phyloP scores from a whole-genome alignment of 2,797 vertebrate species.

The Leptoclinus maculatus region DNA sequence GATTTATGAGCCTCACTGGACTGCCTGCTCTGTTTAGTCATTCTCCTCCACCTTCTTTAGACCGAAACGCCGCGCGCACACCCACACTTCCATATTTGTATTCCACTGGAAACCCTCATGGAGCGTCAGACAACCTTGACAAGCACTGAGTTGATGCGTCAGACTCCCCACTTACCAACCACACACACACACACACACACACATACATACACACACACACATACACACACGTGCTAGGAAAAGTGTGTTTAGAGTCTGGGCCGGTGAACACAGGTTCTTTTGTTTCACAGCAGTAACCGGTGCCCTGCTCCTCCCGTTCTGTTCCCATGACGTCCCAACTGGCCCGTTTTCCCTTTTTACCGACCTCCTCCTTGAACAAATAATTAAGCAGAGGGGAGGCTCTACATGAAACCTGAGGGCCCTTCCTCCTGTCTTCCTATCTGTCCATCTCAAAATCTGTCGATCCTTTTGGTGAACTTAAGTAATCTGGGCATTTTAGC shows the following conservation, averaged over 20 bases:
- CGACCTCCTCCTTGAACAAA: conserved; percentile 68
- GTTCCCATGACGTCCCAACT: conserved; percentile 67
- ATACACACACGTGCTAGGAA: not conserved
- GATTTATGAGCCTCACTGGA: conserved; percentile 37
- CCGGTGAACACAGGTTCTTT: conserved; percentile 77
- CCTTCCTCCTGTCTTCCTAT: conserved; percentile 4
- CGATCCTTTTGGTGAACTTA: conserved; percentile 1
- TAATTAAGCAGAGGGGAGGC: conserved; percentile 54
- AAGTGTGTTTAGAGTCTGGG: conserved; percentile 50
- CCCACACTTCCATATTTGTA: conserved; percentile 59
- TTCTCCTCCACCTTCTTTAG: conserved; percentile 34
- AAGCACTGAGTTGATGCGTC: conserved; percentile 58
- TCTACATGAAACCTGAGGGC: conserved; percentile 6
- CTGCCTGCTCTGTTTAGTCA: conserved; percentile 35
- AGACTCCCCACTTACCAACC: conserved; percentile 54
- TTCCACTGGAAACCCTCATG: conserved; percentile 58
- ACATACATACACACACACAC: conserved; percentile 22
- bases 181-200: conserved; percentile 30
- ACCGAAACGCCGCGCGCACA: not conserved
- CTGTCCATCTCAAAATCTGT: not conserved
- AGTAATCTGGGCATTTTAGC: not conserved
- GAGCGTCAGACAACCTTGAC: conserved; percentile 48
- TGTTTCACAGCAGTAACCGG: conserved; percentile 66
- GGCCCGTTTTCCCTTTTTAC: conserved; percentile 49
- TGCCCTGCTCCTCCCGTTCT: conserved; percentile 49